Evolutionary conservation across 1,140 invertebrate species (phyloP), one percentile per base, ranked within the genome.

Genomic region (Platyura marginata): DNA sequence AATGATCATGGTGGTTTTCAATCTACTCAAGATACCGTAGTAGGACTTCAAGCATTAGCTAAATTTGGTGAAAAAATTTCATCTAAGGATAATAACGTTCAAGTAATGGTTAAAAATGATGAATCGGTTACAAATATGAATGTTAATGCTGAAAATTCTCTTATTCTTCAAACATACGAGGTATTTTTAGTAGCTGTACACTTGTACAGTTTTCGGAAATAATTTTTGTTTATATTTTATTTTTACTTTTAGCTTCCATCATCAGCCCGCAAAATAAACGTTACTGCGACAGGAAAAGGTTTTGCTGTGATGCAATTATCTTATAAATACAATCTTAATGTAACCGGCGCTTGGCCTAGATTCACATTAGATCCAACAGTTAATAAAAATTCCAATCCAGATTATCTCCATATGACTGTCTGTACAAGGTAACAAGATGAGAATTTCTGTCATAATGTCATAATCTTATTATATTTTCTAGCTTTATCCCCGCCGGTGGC

Each of bases 331-430:
- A 85, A 88, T 59, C 72, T 88, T 23, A 88, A 90, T 59, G 85
- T 91, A 4, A 90, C 88, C 15, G 85, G 81, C 10, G 78, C 87
- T 15, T 87, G 81, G 74, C 89, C 90, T 2, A 66, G 88, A 16
- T 95, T 92, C 59, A 81, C 77, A 5, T 65, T 94, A 3, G 88
- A 92, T 64, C 88, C 87, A 10, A 77, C 90, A 47, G 75, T 93
- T 2, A 83, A 90, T 58, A 79, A 78, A 49, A 83, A 80, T 48
- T 89, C 87, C 0, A 81, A 85, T 49, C 66, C 71, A 9, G 75
- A 90, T 56, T 79, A 87, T 49, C 64, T 95, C 37, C 81, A 89
- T 55, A 65, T 96, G 1, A 87, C 86, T 13, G 72, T 91, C 46
- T 95, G 90, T 53, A 78, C 77, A 46, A 77, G 76, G 81, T 84